phyloP scores from a whole-genome alignment of 1,140 invertebrate genomes.

The Hyphantria cunea region DNA sequence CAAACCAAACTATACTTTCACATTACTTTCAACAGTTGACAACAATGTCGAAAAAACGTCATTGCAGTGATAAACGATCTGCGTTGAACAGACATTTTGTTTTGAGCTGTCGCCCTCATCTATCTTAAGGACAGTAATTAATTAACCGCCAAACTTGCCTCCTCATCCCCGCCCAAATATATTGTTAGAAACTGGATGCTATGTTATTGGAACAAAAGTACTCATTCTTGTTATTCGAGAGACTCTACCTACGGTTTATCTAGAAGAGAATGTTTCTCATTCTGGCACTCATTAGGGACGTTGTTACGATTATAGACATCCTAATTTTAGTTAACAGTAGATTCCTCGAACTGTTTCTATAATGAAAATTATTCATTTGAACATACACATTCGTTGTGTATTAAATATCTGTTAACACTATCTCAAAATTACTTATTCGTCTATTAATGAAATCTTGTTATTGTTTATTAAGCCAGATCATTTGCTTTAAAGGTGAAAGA shows the following conservation, averaged over 20 bases:
- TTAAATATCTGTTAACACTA: too few species aligned
- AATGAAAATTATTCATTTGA: neutral
- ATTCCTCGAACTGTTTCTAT: neutral
- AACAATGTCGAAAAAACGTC: constrained; percentile 22
- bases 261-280: neutral
- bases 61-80: constrained; percentile 33
- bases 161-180: constrained; percentile 35
- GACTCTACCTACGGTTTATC: neutral
- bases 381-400: too few species aligned
- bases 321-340: neutral
- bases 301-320: neutral
- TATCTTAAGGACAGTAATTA: constrained; percentile 41
- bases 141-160: constrained; percentile 38
- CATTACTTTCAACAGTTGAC: neutral
- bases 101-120: constrained; percentile 37
- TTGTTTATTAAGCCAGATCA: too few species aligned
- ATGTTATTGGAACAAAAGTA: constrained; percentile 23
- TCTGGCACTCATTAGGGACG: too few species aligned
- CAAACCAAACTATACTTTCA: too few species aligned
- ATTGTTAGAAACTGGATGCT: constrained; percentile 18
- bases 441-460: too few species aligned
- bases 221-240: neutral
- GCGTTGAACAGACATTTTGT: constrained; percentile 37
- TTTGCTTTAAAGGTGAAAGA: too few species aligned
- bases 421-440: too few species aligned